Percentiles rank a stretch among this genome's conserved stretches.
These are phyloP conservation scores for Micropoecilia bifurca DNA, from an alignment of 2,797 vertebrate species.

Conservation along the genomic window DNA sequence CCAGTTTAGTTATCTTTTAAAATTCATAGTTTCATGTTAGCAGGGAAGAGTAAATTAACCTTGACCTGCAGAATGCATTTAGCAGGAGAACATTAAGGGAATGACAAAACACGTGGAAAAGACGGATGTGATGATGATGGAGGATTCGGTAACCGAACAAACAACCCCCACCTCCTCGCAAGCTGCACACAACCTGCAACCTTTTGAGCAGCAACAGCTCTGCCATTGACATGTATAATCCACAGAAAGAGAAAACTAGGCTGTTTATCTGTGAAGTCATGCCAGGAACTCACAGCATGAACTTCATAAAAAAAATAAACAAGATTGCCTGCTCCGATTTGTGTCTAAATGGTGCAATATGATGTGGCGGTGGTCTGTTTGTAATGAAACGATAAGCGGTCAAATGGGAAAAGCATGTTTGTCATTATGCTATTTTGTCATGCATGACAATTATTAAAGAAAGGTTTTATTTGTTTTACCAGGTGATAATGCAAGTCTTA, in stretches of 20 bases:
- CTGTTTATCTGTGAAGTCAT: conserved; percentile 53
- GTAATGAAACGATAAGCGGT: conserved; percentile 24
- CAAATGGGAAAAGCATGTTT: conserved; percentile 8
- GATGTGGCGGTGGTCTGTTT: conserved; percentile 26
- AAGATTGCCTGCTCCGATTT: conserved; percentile 21
- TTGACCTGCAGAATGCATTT: conserved; percentile 3
- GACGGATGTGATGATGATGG: conserved; percentile 34
- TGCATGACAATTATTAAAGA: conserved; percentile 28
- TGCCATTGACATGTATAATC: conserved; percentile 59
- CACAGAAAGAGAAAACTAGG: conserved; percentile 57
- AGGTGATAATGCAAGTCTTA: neutral
- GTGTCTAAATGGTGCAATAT: conserved; percentile 34
- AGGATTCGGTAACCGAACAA: conserved; percentile 19
- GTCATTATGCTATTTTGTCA: conserved; percentile 1
- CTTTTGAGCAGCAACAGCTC: conserved; percentile 29
- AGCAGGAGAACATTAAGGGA: neutral
- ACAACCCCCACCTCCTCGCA: conserved; percentile 32
- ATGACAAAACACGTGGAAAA: conserved; percentile 20
- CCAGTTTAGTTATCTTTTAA: neutral
- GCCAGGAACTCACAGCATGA: conserved; percentile 60
- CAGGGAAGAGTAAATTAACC: neutral
- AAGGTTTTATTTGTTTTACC: neutral
- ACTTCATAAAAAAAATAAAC: conserved; percentile 20
- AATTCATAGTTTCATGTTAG: neutral
- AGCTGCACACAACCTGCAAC: conserved; percentile 40